Evolutionary conservation across 2,888 invertebrate species (phyloP), one percentile per base, ranked within the genome.

Genomic region (Periphyllus acericola): DNA sequence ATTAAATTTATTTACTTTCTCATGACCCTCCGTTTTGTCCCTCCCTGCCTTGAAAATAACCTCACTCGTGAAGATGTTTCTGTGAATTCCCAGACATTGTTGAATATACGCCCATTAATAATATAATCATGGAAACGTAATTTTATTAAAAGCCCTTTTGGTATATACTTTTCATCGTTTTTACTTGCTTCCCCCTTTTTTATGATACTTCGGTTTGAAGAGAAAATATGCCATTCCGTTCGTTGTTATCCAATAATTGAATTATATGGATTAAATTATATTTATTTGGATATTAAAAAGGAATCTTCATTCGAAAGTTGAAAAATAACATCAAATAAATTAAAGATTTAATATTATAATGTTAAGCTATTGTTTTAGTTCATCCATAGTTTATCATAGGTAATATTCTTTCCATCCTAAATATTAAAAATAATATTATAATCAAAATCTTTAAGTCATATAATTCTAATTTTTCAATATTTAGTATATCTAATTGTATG

Each of bases 71-170:
- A 83, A 72, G 4, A 83, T 9, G 25, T 34, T 52, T n/a, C 34
- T 52, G 34, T 52, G n/a, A 72, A 55, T 83, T 55, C 5, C 9
- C 36, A 5, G n/a, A 74, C 36, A 74, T 36, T 71, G 72, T 55
- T 34, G 34, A 74, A 74, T 74, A 74, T 55, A 34, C 11, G 19
- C 36, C 36, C 55, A 74, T 74, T 72, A 55, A 74, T 83, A 55
- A 83, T 55, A 72, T 55, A 34, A 52, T 72, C 52, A 52, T 29
- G 72, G 9, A 52, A 71, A 83, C 34, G 34, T 72, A 83, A 83
- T 83, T 83, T 83, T 36, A 83, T 83, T 83, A 74, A 83, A 83
- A 83, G 72, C 55, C n/a, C 9, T 36, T n/a, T 21, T 21, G 29
- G n/a, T 60, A 32, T 55, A 83, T 55, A 74, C 17, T 34, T 55